These are phyloP conservation scores for Malurus elegans DNA, from an alignment of 2,113 vertebrate genomes.

Conservation along the genomic window DNA sequence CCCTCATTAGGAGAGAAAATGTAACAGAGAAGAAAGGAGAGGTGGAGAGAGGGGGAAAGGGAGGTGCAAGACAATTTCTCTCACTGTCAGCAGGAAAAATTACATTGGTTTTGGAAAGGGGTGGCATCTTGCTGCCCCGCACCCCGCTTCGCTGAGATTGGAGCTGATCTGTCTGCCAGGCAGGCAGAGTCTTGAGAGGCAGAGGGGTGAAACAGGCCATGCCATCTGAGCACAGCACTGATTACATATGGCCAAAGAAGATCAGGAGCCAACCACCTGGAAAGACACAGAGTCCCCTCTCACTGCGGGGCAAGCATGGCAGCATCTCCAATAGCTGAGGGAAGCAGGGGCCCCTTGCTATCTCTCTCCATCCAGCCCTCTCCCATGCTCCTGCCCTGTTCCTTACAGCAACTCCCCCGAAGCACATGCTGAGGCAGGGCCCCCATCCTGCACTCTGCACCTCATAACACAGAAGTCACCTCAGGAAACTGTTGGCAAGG, in stretches of 20 bases:
- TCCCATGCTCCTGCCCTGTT: background rate
- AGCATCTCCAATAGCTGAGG: background rate
- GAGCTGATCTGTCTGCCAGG: background rate
- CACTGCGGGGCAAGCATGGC: accelerated
- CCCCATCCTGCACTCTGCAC: background rate
- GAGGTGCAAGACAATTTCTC: background rate
- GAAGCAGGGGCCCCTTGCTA: background rate
- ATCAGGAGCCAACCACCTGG: background rate
- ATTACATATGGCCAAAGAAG: background rate
- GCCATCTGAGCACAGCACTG: accelerated
- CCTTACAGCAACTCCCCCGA: background rate
- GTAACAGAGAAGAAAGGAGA: background rate
- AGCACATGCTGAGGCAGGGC: background rate
- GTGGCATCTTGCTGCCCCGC: background rate
- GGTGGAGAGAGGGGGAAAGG: background rate
- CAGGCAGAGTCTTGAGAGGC: background rate
- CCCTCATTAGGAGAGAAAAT: slow-evolving; percentile 36
- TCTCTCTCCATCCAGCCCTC: background rate
- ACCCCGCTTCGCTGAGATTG: background rate
- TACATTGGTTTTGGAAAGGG: background rate
- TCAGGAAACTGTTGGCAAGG: background rate
- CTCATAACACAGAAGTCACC: background rate
- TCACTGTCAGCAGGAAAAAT: background rate
- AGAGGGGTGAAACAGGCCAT: background rate
- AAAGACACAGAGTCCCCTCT: background rate